Conservation (phyloP, 1,140 invertebrate species). For the Antheraea pernyi region DNA sequence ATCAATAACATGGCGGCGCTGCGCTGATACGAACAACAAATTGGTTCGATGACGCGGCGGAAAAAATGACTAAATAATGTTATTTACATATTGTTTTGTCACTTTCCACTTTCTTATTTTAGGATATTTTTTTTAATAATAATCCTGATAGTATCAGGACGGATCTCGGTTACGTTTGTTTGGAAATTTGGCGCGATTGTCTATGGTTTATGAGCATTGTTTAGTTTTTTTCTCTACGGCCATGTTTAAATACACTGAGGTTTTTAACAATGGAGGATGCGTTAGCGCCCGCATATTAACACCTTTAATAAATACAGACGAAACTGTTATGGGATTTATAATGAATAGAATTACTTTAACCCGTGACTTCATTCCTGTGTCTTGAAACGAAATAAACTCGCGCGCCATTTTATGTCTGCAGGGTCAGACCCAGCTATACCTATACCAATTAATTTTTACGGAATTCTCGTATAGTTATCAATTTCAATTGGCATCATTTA, state of each 20-base stretch:
- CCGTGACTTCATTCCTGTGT: too few species aligned
- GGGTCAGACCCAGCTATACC: too few species aligned
- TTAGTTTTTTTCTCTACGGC: slow-evolving; percentile 32
- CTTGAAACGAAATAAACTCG: too few species aligned
- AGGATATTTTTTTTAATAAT: slow-evolving; percentile 10
- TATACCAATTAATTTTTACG: too few species aligned
- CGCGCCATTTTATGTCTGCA: too few species aligned
- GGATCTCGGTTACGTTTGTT: slow-evolving; percentile 42
- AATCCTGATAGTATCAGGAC: slow-evolving; percentile 38
- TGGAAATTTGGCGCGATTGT: slow-evolving; percentile 63
- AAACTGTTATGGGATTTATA: background rate
- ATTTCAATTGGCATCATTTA: too few species aligned
- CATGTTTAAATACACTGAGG: slow-evolving; percentile 25
- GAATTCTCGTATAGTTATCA: too few species aligned
- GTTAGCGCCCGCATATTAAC: background rate
- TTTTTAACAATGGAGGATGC: background rate
- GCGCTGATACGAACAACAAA: slow-evolving; percentile 39
- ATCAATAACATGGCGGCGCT: slow-evolving; percentile 48
- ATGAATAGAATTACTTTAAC: too few species aligned
- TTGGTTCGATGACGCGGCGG: slow-evolving; percentile 61
- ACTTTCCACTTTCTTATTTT: slow-evolving; percentile 60
- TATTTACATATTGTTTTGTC: slow-evolving; percentile 78
- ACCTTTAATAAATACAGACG: background rate
- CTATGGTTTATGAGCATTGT: slow-evolving; percentile 44
- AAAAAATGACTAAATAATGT: slow-evolving; percentile 53